These are phyloP conservation scores for Turdus rufiventris DNA, from an alignment of 2,113 vertebrate species.

Conservation along the genomic window DNA sequence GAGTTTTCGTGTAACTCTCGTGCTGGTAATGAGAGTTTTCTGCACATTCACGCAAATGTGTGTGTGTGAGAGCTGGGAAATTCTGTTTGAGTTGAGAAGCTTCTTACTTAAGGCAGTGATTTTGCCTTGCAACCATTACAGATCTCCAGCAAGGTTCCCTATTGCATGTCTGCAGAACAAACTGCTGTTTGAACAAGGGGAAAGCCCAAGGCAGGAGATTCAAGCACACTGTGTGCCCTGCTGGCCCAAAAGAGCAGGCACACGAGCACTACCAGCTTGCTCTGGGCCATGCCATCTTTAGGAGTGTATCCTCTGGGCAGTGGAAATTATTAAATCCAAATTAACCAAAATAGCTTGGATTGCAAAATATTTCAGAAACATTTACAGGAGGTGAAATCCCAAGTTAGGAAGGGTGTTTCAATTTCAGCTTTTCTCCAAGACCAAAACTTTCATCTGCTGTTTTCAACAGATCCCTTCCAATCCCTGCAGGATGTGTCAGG, in stretches of 20 bases:
- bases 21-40: not conserved
- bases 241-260: not conserved
- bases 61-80: not conserved
- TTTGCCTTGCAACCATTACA: not conserved
- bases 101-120: not conserved
- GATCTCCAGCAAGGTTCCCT: not conserved
- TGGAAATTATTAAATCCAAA: not conserved
- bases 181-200: not conserved
- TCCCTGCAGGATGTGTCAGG: not conserved
- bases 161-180: not conserved
- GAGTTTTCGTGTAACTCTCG: not conserved
- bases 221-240: not conserved
- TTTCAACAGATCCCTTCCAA: not conserved
- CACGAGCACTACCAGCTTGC: rapidly evolving
- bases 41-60: not conserved
- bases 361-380: not conserved
- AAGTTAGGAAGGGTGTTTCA: not conserved
- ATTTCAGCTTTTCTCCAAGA: not conserved
- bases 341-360: not conserved
- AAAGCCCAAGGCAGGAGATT: not conserved
- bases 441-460: not conserved
- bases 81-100: not conserved
- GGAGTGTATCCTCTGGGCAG: not conserved
- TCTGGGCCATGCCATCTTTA: not conserved
- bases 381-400: not conserved